Evolutionary conservation across 2,888 invertebrate genomes (phyloP), one percentile per base, ranked within the genome.

Genomic region (Amorpha juglandis): DNA sequence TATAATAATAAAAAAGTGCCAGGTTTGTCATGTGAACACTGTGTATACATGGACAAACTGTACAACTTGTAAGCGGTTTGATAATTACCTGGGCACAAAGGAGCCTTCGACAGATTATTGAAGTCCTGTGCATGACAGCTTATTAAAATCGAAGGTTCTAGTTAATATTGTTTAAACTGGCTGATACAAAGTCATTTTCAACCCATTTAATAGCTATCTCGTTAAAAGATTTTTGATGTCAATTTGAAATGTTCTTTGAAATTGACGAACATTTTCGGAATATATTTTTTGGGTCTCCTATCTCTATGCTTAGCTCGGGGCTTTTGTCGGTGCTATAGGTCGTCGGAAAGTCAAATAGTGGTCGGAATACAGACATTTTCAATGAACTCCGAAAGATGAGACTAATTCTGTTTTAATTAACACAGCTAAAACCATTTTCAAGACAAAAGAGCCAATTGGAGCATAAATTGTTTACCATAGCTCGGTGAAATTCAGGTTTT

Each of bases 91-190:
- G 75, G 75, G 75, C 70, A 74, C 71, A 74, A 73, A 73, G 75
- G 79, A 75, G 70, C 74, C 78, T 73, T 74, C 74, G 70, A 74
- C 73, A 75, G 79, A 79, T 79, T 78, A 73, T 70, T 69, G 69
- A 70, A 74, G 71, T 68, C 68, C 80, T 86, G 86, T 70, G 70
- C 72, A 70, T 82, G 86, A 86, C 86, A 86, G 81, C 78, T 74
- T 80, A 84, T 85, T 63, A 53, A 62, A 66, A 33, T 16, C 42
- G 52, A 81, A 78, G 68, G 67, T 67, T 68, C 73, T 70, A 14
- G 63, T 66, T 66, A 63, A 65, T 52, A 65, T 52, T 52, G 65
- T 65, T 65, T 63, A 63, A 51, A 51, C 51, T 51, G 12, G 27
- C 27, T 27, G 27, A 58, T 38, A 42, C 38, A 8, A 19, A 19